Evolutionary conservation across 2,888 invertebrate species (phyloP), one percentile per base, ranked within the genome.

Genomic region (Phengaris arion): DNA sequence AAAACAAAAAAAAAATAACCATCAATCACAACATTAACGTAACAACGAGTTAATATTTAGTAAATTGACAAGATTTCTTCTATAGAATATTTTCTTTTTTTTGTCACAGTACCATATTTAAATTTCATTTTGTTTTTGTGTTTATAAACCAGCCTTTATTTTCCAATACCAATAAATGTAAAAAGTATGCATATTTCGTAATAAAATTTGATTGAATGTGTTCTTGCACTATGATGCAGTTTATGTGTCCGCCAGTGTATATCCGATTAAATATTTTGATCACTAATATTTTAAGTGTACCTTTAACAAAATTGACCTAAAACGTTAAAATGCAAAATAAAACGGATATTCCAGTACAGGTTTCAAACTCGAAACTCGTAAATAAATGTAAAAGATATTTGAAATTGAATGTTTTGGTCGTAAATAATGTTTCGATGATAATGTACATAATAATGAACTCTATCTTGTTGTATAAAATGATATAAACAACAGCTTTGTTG

Each of bases 401-500:
- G 59, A 4, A 22, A 22, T 22, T 9, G 10, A 9, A 10, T 59
- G 68, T 68, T 68, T 68, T 68, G 45, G 45, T 68, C 68, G 35
- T 68, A 68, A 46, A 68, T 46, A 46, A n/a, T 46, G 46, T 13
- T 68, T 68, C 68, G 68, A 59, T 22, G 59, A 64, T 35, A 64
- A 64, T 64, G 45, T 69, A 69, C 46, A 69, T 48, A 48, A 69
- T 48, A 48, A 69, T 48, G 48, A 69, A 69, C 69, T n/a, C 13
- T 35, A 48, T 69, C n/a, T 72, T 12, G 52, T 72, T 22, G 59
- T 57, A 70, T 74, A 76, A 75, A 70, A 77, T 69, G 80, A 79
- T 82, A 84, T 83, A 86, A 87, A 87, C 84, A 88, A 88, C 85
- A 87, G 85, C 84, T 85, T 81, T 83, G 83, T 82, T 82, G 83